Evolutionary conservation across 2,888 invertebrate genomes (phyloP), one percentile per base, ranked within the genome.

Genomic region (Brachycybe producta): DNA sequence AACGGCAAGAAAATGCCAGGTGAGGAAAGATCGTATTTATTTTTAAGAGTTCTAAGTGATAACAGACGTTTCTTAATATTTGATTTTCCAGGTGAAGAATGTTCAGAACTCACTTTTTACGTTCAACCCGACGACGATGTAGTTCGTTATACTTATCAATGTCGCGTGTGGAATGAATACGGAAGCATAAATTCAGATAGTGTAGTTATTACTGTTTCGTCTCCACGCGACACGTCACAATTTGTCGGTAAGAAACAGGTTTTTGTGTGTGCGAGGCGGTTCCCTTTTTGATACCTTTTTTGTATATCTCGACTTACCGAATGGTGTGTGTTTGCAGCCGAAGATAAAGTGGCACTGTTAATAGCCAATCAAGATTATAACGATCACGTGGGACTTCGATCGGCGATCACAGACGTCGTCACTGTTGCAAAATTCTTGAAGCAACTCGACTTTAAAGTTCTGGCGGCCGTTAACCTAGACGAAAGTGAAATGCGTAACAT

Each of bases 271-370:
- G 13, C n/a, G 5, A 36, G n/a, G 15, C 36, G 19, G 19, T 8
- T 11, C n/a, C 36, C 17, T 8, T 11, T 11, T 36, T 36, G 5
- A 11, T 36, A 17, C 17, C 5, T 17, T n/a, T n/a, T 17, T 11
- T 17, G 7, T 30, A 7, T 11, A 13, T 11, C 13, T 30, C 15
- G 7, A 17, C 7, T 38, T 38, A 13, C n/a, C 24, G 21, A 15
- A 5, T 41, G 8, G 8, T n/a, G 7, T 41, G 15, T 42, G 24
- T 21, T 8, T n/a, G n/a, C n/a, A 45, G 45, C 35, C 5, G 45
- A 45, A 35, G 45, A 45, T 19, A 45, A 45, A 19, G 45, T 45
- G 3, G 45, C 45, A n/a, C 24, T 45, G n/a, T 19, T 45, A 19
- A 38, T 45, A 17, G 45, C 17, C 36, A 45, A 45, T 21, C n/a